phyloP scores from a whole-genome alignment of 2,113 vertebrate genomes.

The Globicephala melas region DNA sequence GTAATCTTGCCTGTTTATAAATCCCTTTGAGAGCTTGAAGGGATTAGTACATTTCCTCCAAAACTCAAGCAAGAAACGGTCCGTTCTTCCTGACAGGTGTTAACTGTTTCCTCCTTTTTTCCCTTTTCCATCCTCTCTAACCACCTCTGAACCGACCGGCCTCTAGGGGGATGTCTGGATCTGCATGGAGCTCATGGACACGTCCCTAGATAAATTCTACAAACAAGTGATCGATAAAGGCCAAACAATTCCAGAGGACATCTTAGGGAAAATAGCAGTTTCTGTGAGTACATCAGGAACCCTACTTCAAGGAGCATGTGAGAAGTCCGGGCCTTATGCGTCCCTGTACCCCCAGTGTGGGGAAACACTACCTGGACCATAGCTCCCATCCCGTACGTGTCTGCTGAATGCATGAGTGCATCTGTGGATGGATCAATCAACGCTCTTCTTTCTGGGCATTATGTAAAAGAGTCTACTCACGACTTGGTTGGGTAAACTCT shows the following conservation, averaged over 20 bases:
- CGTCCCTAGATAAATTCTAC: slow-evolving; percentile 98
- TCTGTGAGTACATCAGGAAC: slow-evolving; percentile 86
- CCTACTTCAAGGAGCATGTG: background rate
- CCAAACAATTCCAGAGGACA: slow-evolving; percentile 94
- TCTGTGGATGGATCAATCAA: background rate
- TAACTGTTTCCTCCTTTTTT: background rate
- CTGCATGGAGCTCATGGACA: slow-evolving; percentile 99
- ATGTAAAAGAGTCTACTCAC: background rate
- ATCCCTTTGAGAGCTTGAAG: background rate
- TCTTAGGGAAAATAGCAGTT: slow-evolving; percentile 96
- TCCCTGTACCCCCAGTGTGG: background rate
- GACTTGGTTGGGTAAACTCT: background rate
- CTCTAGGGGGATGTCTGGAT: slow-evolving; percentile 97
- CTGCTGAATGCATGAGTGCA: background rate
- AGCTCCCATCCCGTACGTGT: fast-evolving
- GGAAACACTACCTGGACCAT: background rate
- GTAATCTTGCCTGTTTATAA: background rate
- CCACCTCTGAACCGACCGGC: background rate
- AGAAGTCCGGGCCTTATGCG: background rate
- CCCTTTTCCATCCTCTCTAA: background rate
- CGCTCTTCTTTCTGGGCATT: background rate
- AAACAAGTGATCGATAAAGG: slow-evolving; percentile 96
- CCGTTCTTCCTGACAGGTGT: background rate
- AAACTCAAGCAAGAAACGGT: background rate
- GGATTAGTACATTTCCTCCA: background rate